These are phyloP conservation scores for Chionodraco myersi DNA, from an alignment of 2,113 vertebrate genomes.

Conservation along the genomic window DNA sequence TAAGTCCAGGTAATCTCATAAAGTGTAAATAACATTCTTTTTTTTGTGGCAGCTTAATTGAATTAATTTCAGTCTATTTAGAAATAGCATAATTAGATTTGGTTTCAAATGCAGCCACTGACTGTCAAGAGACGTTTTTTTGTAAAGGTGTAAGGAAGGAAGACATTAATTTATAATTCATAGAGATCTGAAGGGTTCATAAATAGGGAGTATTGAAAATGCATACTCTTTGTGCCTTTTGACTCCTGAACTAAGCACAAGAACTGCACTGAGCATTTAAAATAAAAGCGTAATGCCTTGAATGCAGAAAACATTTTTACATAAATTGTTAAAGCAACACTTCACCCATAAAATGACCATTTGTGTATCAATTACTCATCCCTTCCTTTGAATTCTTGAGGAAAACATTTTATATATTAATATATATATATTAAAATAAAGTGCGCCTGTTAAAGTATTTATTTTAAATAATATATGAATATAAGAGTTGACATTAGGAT, in stretches of 20 bases:
- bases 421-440: no score
- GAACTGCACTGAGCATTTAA: not conserved
- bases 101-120: slow-evolving; percentile 44
- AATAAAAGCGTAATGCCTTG: not conserved
- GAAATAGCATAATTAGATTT: slow-evolving; percentile 68
- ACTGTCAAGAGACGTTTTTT: slow-evolving; percentile 24
- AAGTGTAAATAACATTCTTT: slow-evolving; percentile 80
- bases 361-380: no score
- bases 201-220: slow-evolving; percentile 36
- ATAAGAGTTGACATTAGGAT: not conserved
- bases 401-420: no score
- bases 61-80: slow-evolving; percentile 73
- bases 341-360: no score
- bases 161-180: slow-evolving; percentile 47
- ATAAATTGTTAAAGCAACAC: not conserved
- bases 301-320: not conserved
- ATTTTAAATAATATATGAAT: not conserved
- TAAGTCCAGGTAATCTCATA: slow-evolving; percentile 79
- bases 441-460: no score
- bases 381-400: no score
- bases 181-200: slow-evolving; percentile 42
- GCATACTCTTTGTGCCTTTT: not conserved
- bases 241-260: slow-evolving; percentile 11
- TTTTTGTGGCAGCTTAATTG: slow-evolving; percentile 72
- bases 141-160: slow-evolving; percentile 38